Base-by-base conservation (phyloP, 2,888 invertebrate genomes). In the Tiliacea citrago region DNA sequence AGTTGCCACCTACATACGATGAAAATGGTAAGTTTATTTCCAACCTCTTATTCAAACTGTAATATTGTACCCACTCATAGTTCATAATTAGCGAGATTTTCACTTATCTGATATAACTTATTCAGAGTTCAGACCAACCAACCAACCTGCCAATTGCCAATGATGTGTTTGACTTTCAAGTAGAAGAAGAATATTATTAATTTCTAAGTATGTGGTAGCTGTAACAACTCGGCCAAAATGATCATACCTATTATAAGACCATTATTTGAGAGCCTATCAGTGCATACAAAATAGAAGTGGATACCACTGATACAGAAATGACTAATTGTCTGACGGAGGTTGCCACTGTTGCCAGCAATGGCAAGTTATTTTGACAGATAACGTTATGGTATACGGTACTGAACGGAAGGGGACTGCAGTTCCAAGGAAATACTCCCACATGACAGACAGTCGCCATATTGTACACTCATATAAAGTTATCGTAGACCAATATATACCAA, bases 401-500 rank as follows among this genome's bases (percentile, higher is more conserved):
- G 18, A 35, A 60, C 42, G 18, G 63, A 68, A 66, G n/a, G 6
- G 39, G 60, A 51, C 53, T 65, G 53, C 55, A 55, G 7, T 63
- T 63, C 9, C 58, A 67, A 61, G n/a, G 58, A 68, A 80, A 81
- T 63, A 63, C 57, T 39, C 58, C 62, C 57, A 73, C 58, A 61
- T 57, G 45, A 47, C n/a, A 55, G 35, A 81, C 42, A 21, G 39
- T 47, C 51, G 51, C 55, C 60, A 61, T 81, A 57, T 68, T 68
- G 53, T 53, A 24, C 71, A 58, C 29, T 66, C 80, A 78, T 69
- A 78, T 70, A 80, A 58, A 84, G 53, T 67, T 84, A 84, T 68
- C 62, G 49, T 58, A 68, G 58, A 63, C 62, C n/a, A 84, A 80
- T 79, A 76, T 71, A 77, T 80, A 65, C 65, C 55, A 72, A 72